Conservation (phyloP, 2,797 vertebrate species). For the Podarcis lilfordi region DNA sequence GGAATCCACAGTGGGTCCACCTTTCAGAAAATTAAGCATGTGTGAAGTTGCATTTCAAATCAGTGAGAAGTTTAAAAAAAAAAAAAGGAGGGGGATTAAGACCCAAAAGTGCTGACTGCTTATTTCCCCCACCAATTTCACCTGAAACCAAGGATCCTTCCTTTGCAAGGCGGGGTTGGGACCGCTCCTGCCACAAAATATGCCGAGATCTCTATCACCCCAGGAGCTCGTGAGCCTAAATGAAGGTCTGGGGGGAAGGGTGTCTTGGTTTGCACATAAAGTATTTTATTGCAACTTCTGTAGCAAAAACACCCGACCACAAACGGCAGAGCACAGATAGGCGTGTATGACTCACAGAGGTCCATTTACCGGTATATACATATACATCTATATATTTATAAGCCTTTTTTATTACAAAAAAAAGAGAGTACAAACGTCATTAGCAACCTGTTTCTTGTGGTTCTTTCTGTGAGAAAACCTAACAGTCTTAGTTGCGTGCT, state of each 20-base stretch:
- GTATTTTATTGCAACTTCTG: conserved; percentile 59
- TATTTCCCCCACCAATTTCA: neutral
- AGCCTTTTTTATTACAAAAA: conserved; percentile 6
- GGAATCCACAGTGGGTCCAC: neutral
- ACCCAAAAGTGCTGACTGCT: neutral
- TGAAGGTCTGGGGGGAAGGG: conserved; percentile 27
- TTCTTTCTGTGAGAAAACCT: conserved; percentile 38
- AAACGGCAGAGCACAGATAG: conserved; percentile 71
- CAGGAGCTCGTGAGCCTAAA: conserved; percentile 32
- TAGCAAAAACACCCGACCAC: conserved; percentile 74
- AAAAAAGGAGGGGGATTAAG: too few species aligned
- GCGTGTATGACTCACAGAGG: conserved; percentile 79
- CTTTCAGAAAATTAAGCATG: neutral
- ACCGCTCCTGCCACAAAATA: neutral
- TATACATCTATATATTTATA: conserved; percentile 8
- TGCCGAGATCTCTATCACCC: conserved; percentile 20
- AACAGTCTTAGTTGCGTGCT: neutral
- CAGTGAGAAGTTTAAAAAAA: neutral
- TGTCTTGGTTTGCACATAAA: conserved; percentile 61
- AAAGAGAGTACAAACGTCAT: conserved; percentile 36
- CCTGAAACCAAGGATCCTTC: neutral
- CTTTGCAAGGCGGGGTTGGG: neutral
- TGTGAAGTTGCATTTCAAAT: neutral
- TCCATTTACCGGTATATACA: conserved; percentile 74
- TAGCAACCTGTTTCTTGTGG: conserved; percentile 70